Percentiles rank a stretch among this genome's conserved stretches.
Evolutionary conservation across 2,113 vertebrate genomes (phyloP).

Genomic region (Cyrtonyx montezumae): DNA sequence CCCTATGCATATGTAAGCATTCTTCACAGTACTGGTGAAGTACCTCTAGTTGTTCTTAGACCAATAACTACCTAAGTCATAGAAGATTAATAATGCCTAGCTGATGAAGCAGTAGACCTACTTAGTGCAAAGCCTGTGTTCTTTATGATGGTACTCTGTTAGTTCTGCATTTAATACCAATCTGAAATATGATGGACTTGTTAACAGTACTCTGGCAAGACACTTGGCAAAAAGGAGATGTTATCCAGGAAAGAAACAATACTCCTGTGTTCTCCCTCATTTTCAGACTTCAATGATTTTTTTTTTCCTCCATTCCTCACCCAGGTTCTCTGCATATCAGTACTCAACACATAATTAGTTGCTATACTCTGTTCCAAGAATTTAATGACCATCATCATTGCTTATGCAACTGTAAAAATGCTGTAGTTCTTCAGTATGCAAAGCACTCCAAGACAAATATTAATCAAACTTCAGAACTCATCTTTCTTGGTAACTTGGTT

Average conservation of each 20-base stretch:
- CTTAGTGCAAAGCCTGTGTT: background rate
- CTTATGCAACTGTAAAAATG: background rate
- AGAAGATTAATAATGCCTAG: background rate
- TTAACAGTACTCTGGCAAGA: no score
- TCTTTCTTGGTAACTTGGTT: background rate
- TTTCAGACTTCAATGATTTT: background rate
- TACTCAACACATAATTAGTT: background rate
- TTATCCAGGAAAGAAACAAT: background rate
- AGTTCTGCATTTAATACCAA: background rate
- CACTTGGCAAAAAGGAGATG: background rate
- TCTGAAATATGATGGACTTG: background rate
- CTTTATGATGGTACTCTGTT: background rate
- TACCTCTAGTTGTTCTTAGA: background rate
- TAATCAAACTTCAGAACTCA: background rate
- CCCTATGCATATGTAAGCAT: background rate
- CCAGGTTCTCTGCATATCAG: background rate
- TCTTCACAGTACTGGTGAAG: background rate
- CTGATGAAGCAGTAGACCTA: background rate
- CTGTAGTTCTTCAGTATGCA: background rate
- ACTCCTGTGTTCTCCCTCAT: background rate
- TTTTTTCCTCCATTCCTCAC: background rate
- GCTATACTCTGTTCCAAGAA: background rate
- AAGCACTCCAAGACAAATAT: background rate
- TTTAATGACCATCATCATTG: background rate
- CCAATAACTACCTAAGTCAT: background rate